Percentiles rank a stretch among this genome's conserved stretches.
These are phyloP conservation scores for Lepilemur ruficaudatus DNA, from an alignment of 2,797 vertebrate species.

Conservation along the genomic window DNA sequence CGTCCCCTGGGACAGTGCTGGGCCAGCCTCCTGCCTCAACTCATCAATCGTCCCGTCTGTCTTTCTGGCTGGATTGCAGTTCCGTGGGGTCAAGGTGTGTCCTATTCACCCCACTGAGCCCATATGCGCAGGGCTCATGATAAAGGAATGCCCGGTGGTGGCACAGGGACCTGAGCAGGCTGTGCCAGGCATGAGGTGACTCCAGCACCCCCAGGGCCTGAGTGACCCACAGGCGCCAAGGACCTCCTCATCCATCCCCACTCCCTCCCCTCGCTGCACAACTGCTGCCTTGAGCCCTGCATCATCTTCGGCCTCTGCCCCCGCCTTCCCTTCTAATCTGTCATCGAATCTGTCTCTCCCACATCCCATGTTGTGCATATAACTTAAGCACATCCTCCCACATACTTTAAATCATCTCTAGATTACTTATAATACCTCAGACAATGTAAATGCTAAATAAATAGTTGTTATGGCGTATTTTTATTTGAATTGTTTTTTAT, in stretches of 20 bases:
- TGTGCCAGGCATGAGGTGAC: neutral
- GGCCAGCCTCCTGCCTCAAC: neutral
- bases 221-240: neutral
- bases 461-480: neutral
- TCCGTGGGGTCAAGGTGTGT: neutral
- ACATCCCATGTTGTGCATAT: no score
- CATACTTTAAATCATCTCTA: neutral
- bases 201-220: neutral
- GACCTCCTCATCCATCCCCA: neutral
- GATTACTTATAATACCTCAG: neutral
- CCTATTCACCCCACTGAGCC: neutral
- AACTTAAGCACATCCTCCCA: neutral
- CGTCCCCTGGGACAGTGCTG: neutral
- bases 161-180: neutral
- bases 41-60: neutral
- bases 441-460: neutral
- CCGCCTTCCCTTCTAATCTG: neutral
- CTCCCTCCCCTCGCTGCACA: neutral
- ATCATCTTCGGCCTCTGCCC: neutral
- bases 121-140: neutral
- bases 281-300: neutral
- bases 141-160: neutral
- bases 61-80: neutral
- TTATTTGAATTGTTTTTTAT: neutral
- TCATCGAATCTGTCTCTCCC: no score